Conservation (phyloP, 1,140 invertebrate genomes). For the roundworm (Caenorhabditis elegans) region DNA sequence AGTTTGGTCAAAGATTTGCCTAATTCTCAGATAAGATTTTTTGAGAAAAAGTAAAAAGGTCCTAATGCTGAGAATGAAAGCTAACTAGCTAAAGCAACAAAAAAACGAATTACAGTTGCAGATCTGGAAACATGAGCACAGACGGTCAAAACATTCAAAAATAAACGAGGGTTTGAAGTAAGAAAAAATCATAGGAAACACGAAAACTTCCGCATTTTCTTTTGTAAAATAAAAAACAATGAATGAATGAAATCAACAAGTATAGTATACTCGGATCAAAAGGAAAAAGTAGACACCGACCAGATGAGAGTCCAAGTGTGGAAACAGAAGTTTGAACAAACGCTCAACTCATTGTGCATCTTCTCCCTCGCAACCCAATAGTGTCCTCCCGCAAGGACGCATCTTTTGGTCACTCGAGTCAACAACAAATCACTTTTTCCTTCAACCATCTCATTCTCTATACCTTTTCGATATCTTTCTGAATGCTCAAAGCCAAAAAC, state of each 20-base stretch:
- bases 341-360: slow-evolving; percentile 1
- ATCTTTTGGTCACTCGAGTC: slow-evolving; percentile 31
- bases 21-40: no score
- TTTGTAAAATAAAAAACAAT: background rate
- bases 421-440: background rate
- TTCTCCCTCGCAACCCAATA: background rate
- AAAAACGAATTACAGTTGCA: no score
- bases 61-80: no score
- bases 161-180: no score
- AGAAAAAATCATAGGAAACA: no score
- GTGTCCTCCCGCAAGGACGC: no score
- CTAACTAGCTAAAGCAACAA: no score
- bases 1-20: no score
- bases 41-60: no score
- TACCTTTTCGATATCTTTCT: background rate
- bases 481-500: background rate
- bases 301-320: background rate
- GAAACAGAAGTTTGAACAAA: slow-evolving; percentile 26
- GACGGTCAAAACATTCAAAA: no score
- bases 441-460: background rate
- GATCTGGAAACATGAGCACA: no score
- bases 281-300: background rate
- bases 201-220: background rate
- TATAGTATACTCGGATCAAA: background rate
- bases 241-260: background rate